Evolutionary conservation across 2,888 invertebrate genomes (phyloP).

Genomic region (Adelphocoris suturalis): DNA sequence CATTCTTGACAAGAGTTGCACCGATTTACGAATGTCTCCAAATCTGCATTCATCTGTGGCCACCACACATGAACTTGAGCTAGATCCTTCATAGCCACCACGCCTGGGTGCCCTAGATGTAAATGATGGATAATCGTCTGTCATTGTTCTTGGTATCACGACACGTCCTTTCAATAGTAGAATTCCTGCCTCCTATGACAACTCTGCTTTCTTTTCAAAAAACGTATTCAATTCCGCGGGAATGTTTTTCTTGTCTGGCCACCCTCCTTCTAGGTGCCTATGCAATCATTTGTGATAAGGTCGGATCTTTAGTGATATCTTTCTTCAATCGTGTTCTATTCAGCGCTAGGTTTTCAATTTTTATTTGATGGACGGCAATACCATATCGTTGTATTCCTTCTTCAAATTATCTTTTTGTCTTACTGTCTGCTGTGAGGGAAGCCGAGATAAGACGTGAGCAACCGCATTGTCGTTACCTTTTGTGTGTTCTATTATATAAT

Average conservation of each 20-base stretch:
- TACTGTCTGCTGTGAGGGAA: not conserved
- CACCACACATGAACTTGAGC: no score
- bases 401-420: not conserved
- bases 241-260: not conserved
- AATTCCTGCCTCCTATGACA: not conserved
- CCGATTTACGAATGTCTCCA: no score
- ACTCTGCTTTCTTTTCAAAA: not conserved
- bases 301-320: not conserved
- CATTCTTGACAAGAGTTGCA: no score
- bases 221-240: not conserved
- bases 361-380: not conserved
- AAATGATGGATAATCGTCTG: not conserved
- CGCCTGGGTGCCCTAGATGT: not conserved
- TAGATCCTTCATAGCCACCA: no score
- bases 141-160: not conserved
- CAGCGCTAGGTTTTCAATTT: not conserved
- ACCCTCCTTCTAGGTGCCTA: not conserved
- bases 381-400: not conserved
- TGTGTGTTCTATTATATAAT: not conserved
- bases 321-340: not conserved
- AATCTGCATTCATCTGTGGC: no score
- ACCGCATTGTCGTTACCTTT: not conserved
- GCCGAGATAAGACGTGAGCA: not conserved
- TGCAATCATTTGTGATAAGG: not conserved
- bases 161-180: not conserved